Base-by-base conservation (phyloP, 2,888 invertebrate genomes). In the Corbicula japonica region DNA sequence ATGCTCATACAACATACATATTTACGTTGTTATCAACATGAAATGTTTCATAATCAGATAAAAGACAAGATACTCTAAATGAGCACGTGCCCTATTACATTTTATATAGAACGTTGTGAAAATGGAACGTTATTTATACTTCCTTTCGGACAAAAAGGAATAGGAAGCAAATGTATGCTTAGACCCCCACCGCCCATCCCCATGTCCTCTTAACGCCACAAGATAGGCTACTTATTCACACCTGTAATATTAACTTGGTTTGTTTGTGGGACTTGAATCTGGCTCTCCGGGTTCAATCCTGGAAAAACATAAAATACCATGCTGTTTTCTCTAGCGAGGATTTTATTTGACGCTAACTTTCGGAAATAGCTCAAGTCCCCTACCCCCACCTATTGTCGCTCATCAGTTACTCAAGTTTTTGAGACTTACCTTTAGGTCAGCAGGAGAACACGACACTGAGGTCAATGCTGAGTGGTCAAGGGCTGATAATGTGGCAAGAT, bases 401-500 rank as follows among this genome's bases (percentile, higher is more conserved):
- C 10, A 41, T 41, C 15, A 41, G 15, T 48, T 48, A 60, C 8
- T 50, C 8, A 48, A 10, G 6, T 6, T 15, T 21, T 18, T 48
- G 48, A 48, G 6, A 4, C 15, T 48, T 74, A 87, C 87, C 86
- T 84, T 86, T 1, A 88, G 77, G 62, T 80, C 70, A 6, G 44
- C 44, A 0, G 61, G 10, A 12, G 75, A 52, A n/a, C 80, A 77
- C 10, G 72, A 77, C 2, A 72, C 82, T 8, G 70, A 61, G 21
- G 38, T 21, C 12, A 85, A 66, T 6, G 62, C 48, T 1, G 50
- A 8, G 4, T 69, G 73, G 28, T 85, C 77, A 1, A 86, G 62
- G 5, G 82, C 73, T 18, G 79, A 71, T 12, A 85, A 50, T 0
- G 87, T 74, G 12, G 81, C 84, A 3, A 89, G 79, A 52, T 89